phyloP scores from a whole-genome alignment of 2,797 vertebrate species.

The Parauchenoglanis ngamensis region DNA sequence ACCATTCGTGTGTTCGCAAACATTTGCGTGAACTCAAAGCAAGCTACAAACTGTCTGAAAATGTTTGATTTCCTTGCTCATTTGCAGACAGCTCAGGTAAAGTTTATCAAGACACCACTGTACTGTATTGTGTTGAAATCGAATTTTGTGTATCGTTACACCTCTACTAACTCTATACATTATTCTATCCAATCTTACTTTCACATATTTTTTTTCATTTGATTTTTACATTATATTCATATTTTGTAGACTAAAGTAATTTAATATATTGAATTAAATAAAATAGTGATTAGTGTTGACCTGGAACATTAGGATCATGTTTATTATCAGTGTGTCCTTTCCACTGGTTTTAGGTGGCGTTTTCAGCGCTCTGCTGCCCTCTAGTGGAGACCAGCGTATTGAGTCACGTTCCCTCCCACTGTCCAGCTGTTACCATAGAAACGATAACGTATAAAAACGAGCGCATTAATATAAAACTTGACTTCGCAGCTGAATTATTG shows the following conservation, averaged over 20 bases:
- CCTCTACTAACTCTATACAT: background rate
- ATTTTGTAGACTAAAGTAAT: no score
- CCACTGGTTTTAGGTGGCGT: background rate
- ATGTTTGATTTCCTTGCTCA: no score
- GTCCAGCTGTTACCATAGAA: background rate
- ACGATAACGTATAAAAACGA: background rate
- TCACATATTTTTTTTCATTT: no score
- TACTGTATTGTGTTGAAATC: no score
- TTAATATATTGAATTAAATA: background rate
- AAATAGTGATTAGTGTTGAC: background rate
- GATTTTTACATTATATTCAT: no score
- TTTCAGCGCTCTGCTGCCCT: conserved; percentile 10
- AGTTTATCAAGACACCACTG: no score
- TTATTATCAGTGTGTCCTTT: background rate
- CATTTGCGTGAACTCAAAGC: no score
- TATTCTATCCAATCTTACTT: no score
- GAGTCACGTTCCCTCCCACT: background rate
- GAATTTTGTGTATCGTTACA: background rate
- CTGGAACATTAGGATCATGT: background rate
- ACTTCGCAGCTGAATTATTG: no score
- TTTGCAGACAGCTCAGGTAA: no score
- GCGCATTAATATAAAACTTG: background rate
- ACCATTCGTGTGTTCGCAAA: no score
- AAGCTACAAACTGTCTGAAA: no score
- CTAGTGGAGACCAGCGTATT: conserved; percentile 19